Percentiles rank a stretch among this genome's conserved stretches.
Evolutionary conservation across 2,113 vertebrate species (phyloP).

Genomic region (Corynorhinus townsendii): DNA sequence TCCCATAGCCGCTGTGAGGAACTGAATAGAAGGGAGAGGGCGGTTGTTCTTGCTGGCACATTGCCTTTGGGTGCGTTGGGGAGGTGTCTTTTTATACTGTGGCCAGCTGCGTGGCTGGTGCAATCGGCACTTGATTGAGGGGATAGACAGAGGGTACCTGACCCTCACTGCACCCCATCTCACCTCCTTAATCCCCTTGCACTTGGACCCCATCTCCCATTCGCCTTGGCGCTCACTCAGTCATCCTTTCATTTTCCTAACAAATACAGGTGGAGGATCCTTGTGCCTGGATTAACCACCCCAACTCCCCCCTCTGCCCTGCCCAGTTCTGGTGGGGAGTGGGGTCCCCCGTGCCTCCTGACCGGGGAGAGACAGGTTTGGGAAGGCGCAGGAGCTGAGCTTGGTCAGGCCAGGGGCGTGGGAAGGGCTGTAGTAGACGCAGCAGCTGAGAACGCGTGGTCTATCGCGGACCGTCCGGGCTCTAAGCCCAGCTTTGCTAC

Average conservation of each 20-base stretch:
- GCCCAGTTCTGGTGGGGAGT: neutral
- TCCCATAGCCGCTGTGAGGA: neutral
- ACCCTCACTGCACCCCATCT: neutral
- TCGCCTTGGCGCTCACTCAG: too few relatives aligned
- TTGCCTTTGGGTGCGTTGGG: neutral
- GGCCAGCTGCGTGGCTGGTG: neutral
- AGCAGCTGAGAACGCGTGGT: neutral
- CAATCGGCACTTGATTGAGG: neutral
- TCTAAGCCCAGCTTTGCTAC: neutral
- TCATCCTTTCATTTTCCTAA: neutral
- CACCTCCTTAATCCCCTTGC: neutral
- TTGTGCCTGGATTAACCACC: neutral
- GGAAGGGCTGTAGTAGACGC: neutral
- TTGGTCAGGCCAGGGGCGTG: neutral
- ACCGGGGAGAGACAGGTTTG: neutral
- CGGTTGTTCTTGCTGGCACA: neutral
- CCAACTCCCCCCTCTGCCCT: neutral
- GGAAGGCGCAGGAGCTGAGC: neutral
- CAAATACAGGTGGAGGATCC: neutral
- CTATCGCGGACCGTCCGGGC: too few relatives aligned
- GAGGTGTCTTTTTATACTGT: neutral
- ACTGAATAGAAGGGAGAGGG: neutral
- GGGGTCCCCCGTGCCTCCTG: neutral
- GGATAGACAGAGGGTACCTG: rapidly evolving
- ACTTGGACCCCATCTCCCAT: too few relatives aligned